Conservation (phyloP, 2,888 invertebrate species). For the Elmis aenea region DNA sequence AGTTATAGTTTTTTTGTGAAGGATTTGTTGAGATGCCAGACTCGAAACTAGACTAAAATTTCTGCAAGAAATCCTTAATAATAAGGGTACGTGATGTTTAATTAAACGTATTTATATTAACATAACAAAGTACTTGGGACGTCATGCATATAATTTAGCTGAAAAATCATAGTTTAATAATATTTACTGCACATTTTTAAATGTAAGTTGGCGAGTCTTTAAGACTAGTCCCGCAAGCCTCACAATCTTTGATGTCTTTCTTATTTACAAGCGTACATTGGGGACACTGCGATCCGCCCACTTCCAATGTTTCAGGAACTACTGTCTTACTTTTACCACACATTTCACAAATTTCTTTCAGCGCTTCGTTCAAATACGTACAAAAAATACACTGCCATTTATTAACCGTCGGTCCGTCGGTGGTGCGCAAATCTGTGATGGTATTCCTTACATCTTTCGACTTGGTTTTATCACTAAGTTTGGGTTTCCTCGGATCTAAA, state of each 20-base stretch:
- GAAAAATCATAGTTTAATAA: too few species aligned
- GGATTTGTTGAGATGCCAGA: too few species aligned
- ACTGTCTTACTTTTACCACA: constrained; percentile 55
- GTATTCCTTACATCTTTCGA: constrained; percentile 8
- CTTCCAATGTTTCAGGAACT: constrained; percentile 47
- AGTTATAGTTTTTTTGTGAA: too few species aligned
- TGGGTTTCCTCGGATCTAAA: constrained; percentile 23
- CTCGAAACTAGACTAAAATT: too few species aligned
- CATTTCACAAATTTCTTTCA: constrained; percentile 65
- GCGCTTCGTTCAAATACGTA: constrained; percentile 60
- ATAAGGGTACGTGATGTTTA: too few species aligned
- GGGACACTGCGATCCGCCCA: constrained; percentile 71
- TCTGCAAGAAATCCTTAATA: too few species aligned
- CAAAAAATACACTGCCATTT: constrained; percentile 68
- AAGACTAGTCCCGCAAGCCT: constrained; percentile 63
- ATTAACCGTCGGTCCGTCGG: constrained; percentile 5
- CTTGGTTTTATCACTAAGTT: constrained; percentile 18
- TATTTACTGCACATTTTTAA: too few species aligned
- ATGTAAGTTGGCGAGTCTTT: constrained; percentile 75
- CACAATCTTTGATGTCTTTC: constrained; percentile 58
- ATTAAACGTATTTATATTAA: too few species aligned
- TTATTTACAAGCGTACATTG: constrained; percentile 72
- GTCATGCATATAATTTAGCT: too few species aligned
- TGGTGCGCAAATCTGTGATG: neutral
- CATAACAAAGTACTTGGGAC: too few species aligned